These are phyloP conservation scores for Hermaeophaga mercurialis DNA, from an alignment of 2,888 invertebrate genomes.

Conservation along the genomic window DNA sequence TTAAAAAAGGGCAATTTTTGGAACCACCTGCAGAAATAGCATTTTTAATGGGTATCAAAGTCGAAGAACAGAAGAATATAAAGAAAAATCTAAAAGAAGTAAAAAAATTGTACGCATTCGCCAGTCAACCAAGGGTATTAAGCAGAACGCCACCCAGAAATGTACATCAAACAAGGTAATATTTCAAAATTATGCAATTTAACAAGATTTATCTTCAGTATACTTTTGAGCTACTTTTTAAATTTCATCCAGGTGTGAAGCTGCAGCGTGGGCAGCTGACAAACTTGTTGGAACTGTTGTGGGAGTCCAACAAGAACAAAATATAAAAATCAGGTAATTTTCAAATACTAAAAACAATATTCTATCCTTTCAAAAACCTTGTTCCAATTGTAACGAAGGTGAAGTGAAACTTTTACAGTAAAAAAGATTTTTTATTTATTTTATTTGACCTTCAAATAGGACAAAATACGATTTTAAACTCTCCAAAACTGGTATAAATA, in stretches of 20 bases:
- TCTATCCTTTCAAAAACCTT: no score
- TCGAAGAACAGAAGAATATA: slow-evolving; percentile 40
- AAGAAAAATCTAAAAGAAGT: slow-evolving; percentile 47
- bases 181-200: not conserved
- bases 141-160: slow-evolving; percentile 47
- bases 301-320: slow-evolving; percentile 38
- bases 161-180: slow-evolving; percentile 48
- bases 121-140: slow-evolving; percentile 67
- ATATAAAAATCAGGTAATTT: slow-evolving; percentile 17
- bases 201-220: no score
- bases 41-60: slow-evolving; percentile 63
- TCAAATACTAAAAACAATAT: no score
- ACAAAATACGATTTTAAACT: no score
- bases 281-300: slow-evolving; percentile 48
- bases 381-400: no score
- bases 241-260: slow-evolving; percentile 46
- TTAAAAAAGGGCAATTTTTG: slow-evolving; percentile 77
- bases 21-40: slow-evolving; percentile 78
- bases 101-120: slow-evolving; percentile 67
- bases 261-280: slow-evolving; percentile 53
- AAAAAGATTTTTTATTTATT: no score
- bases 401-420: no score
- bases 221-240: not conserved
- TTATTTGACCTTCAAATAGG: no score
- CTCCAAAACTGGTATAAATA: no score